A percentile compares a stretch with the other conserved stretches of the same genome.
Conservation (phyloP, 2,113 vertebrate genomes). For the Bos taurus region ARS-UCD2.0 NC_037328.1:155902501-155903000, state of each 20-base stretch:
- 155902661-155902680: neutral
- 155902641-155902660: neutral
- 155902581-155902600: neutral
- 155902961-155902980: neutral
- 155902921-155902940: neutral
- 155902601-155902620: neutral
- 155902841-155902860: no score
- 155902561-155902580: neutral
- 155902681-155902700: neutral
- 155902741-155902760: no score
- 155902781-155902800: neutral
- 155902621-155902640: neutral
- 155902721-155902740: neutral
- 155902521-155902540: neutral
- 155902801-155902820: neutral
- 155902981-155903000: neutral
- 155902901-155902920: neutral
- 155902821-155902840: no score
- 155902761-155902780: neutral
- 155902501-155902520: neutral
- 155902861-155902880: no score
- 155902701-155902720: neutral
- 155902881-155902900: neutral
- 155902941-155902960: neutral
- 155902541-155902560: neutral